Percentiles rank a stretch among this genome's conserved stretches.
Evolutionary conservation across 2,888 invertebrate species (phyloP).

Genomic region (Conchocele bisecta): DNA sequence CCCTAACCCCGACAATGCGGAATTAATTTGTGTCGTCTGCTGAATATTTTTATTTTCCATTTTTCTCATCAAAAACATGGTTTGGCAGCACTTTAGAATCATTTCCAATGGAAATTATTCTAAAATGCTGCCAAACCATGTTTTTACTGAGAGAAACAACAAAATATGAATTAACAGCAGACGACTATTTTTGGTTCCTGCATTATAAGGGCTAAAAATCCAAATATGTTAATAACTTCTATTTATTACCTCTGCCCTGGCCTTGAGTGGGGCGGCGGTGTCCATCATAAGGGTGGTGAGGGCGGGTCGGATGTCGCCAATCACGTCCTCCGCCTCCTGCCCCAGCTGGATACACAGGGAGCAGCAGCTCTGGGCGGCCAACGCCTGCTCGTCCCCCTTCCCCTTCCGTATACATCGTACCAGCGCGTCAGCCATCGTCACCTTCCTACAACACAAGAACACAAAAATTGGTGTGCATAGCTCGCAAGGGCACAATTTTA

Average conservation of each 20-base stretch:
- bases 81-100: too few species aligned
- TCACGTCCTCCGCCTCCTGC: slow-evolving; percentile 87
- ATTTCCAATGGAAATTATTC: too few species aligned
- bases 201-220: too few species aligned
- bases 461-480: neutral
- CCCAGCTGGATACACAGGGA: slow-evolving; percentile 93
- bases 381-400: slow-evolving; percentile 90
- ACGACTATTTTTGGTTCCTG: too few species aligned
- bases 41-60: too few species aligned
- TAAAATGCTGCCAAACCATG: too few species aligned
- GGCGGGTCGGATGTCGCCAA: slow-evolving; percentile 88
- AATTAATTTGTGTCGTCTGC: too few species aligned
- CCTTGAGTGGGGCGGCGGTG: slow-evolving; percentile 88
- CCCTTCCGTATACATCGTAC: slow-evolving; percentile 93
- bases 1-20: too few species aligned
- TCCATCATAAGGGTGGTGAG: slow-evolving; percentile 89
- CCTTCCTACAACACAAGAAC: slow-evolving; percentile 74
- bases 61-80: too few species aligned
- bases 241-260: slow-evolving; percentile 87
- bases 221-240: too few species aligned
- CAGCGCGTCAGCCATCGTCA: slow-evolving; percentile 89
- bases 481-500: neutral
- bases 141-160: too few species aligned
- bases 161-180: too few species aligned
- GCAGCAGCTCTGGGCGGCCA: slow-evolving; percentile 91